phyloP scores from a whole-genome alignment of 2,888 invertebrate genomes.

The Plutella xylostella region DNA sequence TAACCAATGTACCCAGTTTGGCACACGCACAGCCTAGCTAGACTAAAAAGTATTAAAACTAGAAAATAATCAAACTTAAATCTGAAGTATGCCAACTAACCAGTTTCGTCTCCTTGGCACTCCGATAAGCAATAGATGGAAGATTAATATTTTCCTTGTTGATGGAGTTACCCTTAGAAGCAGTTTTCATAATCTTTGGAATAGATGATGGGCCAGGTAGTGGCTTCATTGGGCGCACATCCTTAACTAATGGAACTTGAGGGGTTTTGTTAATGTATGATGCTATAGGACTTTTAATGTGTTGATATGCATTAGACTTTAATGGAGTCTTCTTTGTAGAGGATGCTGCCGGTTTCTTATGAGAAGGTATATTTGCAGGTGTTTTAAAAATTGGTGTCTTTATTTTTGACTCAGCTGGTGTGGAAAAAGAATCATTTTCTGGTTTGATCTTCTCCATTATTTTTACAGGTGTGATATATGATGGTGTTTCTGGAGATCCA shows the following conservation, averaged over 20 bases:
- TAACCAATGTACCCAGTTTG: not conserved
- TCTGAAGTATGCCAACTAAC: conserved; percentile 24
- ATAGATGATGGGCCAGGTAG: conserved; percentile 34
- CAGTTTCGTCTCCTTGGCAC: conserved; percentile 44
- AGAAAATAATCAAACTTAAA: not conserved
- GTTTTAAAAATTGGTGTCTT: conserved; percentile 31
- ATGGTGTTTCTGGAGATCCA: not conserved
- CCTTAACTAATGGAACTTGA: conserved; percentile 36
- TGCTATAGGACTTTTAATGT: conserved; percentile 49
- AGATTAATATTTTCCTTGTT: conserved; percentile 42
- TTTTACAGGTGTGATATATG: conserved; percentile 25
- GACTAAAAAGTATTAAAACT: not conserved
- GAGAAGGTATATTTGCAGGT: conserved; percentile 26
- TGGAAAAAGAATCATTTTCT: conserved; percentile 16
- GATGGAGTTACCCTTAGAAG: conserved; percentile 17
- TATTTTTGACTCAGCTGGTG: conserved; percentile 19
- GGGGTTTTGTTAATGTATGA: conserved; percentile 46
- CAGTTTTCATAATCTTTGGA: conserved; percentile 31
- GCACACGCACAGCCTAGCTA: not conserved
- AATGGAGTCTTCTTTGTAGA: conserved; percentile 31
- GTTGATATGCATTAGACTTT: conserved; percentile 32
- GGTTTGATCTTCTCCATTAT: conserved; percentile 2
- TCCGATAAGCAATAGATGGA: conserved; percentile 40
- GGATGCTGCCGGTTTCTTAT: conserved; percentile 25
- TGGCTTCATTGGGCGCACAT: conserved; percentile 41